Conservation (phyloP, 2,888 invertebrate genomes). For the Sepioteuthis lessoniana region DNA sequence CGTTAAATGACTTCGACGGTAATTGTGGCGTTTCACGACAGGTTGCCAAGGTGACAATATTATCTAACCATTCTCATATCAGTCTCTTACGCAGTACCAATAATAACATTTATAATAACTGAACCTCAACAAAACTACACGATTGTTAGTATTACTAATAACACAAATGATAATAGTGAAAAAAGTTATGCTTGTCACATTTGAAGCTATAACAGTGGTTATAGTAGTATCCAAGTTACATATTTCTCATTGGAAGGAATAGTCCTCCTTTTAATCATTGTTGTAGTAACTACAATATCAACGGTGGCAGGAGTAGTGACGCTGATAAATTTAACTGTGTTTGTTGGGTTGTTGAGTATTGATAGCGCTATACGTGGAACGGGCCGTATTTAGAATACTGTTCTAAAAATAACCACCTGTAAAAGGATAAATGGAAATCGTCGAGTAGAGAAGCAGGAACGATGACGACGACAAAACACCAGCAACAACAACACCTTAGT, state of each 20-base stretch:
- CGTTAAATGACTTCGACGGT: neutral
- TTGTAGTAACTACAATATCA: neutral
- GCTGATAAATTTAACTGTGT: neutral
- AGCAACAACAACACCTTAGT: neutral
- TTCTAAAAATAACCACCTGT: neutral
- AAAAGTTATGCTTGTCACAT: neutral
- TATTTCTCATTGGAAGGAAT: neutral
- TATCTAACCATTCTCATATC: neutral
- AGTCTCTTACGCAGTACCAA: neutral
- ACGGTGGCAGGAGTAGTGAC: neutral
- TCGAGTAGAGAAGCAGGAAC: neutral
- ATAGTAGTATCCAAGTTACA: neutral
- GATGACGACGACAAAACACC: neutral
- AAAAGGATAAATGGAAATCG: neutral
- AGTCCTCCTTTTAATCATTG: neutral
- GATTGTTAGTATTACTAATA: neutral
- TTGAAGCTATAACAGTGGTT: neutral
- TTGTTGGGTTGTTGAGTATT: neutral
- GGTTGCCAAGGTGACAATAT: neutral
- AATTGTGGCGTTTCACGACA: neutral
- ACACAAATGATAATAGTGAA: neutral
- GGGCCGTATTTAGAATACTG: constrained; percentile 33
- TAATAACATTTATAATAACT: neutral
- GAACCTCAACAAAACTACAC: neutral
- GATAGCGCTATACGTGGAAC: neutral